Evolutionary conservation across 2,797 vertebrate species (phyloP), one percentile per base, ranked within the genome.

Genomic region (Sebastes wilsoni): DNA sequence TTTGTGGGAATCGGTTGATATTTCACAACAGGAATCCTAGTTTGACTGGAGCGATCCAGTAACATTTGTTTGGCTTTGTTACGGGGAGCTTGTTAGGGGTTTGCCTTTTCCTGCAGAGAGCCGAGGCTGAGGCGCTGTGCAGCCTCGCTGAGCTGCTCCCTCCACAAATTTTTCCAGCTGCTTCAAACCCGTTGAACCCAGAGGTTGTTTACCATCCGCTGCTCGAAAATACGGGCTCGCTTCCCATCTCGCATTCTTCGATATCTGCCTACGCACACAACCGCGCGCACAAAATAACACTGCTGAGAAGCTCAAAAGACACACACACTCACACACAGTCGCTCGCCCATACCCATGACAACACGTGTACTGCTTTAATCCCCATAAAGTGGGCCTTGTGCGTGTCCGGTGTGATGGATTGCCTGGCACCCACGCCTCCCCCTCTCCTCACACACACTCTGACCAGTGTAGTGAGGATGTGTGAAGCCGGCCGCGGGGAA

Each of bases 181-280:
- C 94, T 92, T 89, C 93, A 91, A 96, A 96, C 95, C 88, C 94
- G 49, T 28, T 96, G 95, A 96, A 96, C 96, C 92, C 89, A 86
- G 89, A 87, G 92, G 89, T 93, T 94, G 95, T 95, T 95, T 95
- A 95, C 94, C 93, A 94, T 95, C 90, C 88, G 73, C 92, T 89
- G 92, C 92, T 92, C 79, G 89, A 94, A 95, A 94, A 92, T 85
- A 95, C 79, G 93, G 95, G 92, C 94, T 87, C 56, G 67, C 89
- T 94, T 95, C 92, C 91, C 93, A 92, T 91, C 92, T 92, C 64
- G 84, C 91, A 94, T 94, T 94, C 94, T 95, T 95, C 90, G 81
- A 91, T 91, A 94, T 95, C 89, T 90, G 86, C 92, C 89, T 88
- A 91, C 92, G 69, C 91, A 83, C 89, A 88, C 77, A 87, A 75